Evolutionary conservation across 2,797 vertebrate genomes (phyloP), one percentile per base, ranked within the genome.

Genomic region (Esox masquinongy): DNA sequence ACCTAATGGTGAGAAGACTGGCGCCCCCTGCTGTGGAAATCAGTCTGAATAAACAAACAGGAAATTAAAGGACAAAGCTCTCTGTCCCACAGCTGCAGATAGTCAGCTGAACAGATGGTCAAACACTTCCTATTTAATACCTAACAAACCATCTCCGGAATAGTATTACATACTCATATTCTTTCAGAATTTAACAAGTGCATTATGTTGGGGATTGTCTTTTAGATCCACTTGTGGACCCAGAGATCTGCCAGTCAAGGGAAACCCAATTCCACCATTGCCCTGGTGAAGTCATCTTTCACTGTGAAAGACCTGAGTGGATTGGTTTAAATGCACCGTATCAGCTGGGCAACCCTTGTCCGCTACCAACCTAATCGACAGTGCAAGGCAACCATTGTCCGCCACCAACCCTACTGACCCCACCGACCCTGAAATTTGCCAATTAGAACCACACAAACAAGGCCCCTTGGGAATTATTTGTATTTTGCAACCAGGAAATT

Each of bases 201-300:
- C 50, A 16, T 19, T 11, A 53, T 53, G 51, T 17, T 53, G 19
- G 51, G 51, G 51, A 39, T 39, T 39, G 43, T 68, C 17, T 68
- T 34, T 2, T 15, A 39, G 31, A 68, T 29, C 64, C 47, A 24
- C 66, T 31, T 14, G 24, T 50, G 43, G 73, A 74, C 47, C 47
- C 19, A 17, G 73, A 2, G 17, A 49, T 34, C 61, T 6, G 73
- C 29, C 47, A 51, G 26, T 22, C 49, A 34, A 12, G 19, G 34
- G 73, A 19, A 67, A 68, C 73, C 49, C 64, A 49, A 74, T 49
- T 68, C 73, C 73, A 68, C 73, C 0, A 19, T 74, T 53, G 12
- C 63, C 43, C 50, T 68, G 63, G 64, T 34, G 63, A 74, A 64
- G 50, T 4, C 14, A 47, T 24, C 26, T 66, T 74, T 68, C 29